A percentile compares a stretch with the other conserved stretches of the same genome.
These are phyloP conservation scores for Bucco capensis DNA, from an alignment of 2,113 vertebrate genomes.

Conservation along the genomic window DNA sequence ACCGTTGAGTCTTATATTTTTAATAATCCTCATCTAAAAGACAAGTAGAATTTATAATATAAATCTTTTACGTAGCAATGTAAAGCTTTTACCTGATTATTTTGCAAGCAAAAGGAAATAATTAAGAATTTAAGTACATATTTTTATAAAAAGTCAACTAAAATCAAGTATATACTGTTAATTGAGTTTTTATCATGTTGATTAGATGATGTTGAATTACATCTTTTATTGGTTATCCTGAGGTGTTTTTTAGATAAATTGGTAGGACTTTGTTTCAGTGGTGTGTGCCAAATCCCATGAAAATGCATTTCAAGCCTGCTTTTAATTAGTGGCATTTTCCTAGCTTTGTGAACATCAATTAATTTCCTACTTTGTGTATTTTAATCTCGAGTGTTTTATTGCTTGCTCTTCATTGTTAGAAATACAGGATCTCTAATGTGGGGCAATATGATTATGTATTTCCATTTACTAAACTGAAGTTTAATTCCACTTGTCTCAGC, in stretches of 20 bases:
- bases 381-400: not conserved
- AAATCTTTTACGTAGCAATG: not conserved
- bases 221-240: not conserved
- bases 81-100: not conserved
- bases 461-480: not conserved
- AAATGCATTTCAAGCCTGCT: not conserved
- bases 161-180: not conserved
- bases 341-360: not conserved
- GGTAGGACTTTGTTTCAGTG: not conserved
- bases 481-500: not conserved
- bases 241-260: not conserved
- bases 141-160: not conserved
- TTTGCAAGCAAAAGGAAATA: not conserved
- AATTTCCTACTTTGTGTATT: not conserved
- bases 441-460: not conserved
- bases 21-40: not conserved
- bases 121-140: not conserved
- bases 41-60: not conserved
- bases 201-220: not conserved
- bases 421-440: not conserved
- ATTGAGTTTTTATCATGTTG: not conserved
- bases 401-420: not conserved
- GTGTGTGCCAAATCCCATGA: not conserved
- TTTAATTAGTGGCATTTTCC: not conserved
- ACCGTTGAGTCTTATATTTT: not conserved